phyloP scores from a whole-genome alignment of 2,888 invertebrate genomes.

The Drosophila robusta region DNA sequence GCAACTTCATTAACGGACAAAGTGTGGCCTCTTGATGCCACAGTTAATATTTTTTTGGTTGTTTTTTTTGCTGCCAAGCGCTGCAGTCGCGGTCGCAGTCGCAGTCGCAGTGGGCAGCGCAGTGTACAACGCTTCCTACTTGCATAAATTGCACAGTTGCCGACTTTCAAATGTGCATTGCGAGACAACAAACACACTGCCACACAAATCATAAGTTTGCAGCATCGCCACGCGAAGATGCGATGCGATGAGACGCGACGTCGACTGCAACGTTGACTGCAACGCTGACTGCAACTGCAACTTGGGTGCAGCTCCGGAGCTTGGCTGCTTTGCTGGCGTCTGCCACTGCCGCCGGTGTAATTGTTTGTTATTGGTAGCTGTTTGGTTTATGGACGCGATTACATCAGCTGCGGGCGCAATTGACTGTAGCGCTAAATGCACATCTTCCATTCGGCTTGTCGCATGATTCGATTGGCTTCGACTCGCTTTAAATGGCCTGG shows the following conservation, averaged over 20 bases:
- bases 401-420: constrained; percentile 60
- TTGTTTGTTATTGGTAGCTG: constrained; percentile 68
- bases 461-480: constrained; percentile 39
- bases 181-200: constrained; percentile 61
- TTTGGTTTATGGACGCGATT: constrained; percentile 68
- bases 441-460: constrained; percentile 48
- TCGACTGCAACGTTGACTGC: constrained; percentile 17
- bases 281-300: constrained; percentile 8
- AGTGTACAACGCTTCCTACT: constrained; percentile 64
- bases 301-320: constrained; percentile 43
- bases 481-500: constrained; percentile 44
- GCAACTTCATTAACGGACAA: constrained; percentile 58
- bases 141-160: constrained; percentile 64
- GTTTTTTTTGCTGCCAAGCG: constrained; percentile 9
- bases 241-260: constrained; percentile 15
- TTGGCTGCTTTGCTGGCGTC: constrained; percentile 31
- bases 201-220: constrained; percentile 63
- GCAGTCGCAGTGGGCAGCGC: constrained; percentile 15
- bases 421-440: constrained; percentile 31
- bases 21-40: constrained; percentile 30
- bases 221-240: constrained; percentile 21
- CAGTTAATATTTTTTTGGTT: neutral
- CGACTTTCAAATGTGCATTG: constrained; percentile 41
- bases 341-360: constrained; percentile 50
- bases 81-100: constrained; percentile 1